Evolutionary conservation across 2,113 vertebrate genomes (phyloP).

Genomic region (Pantherophis guttatus): DNA sequence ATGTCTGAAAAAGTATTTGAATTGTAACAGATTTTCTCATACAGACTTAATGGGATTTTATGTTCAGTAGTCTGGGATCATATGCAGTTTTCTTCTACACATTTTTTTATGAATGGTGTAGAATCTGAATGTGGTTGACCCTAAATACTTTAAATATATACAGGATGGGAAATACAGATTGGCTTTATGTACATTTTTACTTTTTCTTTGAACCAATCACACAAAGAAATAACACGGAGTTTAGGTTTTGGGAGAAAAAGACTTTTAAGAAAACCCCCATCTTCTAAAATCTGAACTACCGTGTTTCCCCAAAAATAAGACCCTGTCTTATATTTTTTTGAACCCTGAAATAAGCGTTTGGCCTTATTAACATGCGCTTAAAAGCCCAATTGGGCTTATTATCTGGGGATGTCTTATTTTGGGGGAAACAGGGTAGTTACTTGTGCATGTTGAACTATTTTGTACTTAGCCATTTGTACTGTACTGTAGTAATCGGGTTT

Average conservation of each 20-base stretch:
- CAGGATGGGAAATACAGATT: neutral
- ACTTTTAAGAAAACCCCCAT: neutral
- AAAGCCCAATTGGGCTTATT: too few relatives aligned
- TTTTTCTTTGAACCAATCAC: neutral
- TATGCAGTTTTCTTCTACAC: neutral
- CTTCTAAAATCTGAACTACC: neutral
- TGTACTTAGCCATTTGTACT: neutral
- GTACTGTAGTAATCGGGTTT: neutral
- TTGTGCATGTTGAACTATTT: neutral
- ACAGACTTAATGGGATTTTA: neutral
- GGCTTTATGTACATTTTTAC: neutral
- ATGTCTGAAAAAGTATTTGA: neutral
- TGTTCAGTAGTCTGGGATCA: neutral
- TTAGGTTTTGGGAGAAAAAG: neutral
- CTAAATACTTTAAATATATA: neutral
- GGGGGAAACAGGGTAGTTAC: neutral
- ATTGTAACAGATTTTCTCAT: neutral
- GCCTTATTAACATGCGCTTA: too few relatives aligned
- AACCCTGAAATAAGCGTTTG: too few relatives aligned
- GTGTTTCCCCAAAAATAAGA: too few relatives aligned
- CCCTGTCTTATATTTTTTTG: too few relatives aligned
- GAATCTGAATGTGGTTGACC: neutral
- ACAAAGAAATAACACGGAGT: neutral
- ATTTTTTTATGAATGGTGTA: neutral
- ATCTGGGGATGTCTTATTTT: too few relatives aligned